Conservation (phyloP, 2,888 invertebrate species). For the Melanostoma mellinum region DNA sequence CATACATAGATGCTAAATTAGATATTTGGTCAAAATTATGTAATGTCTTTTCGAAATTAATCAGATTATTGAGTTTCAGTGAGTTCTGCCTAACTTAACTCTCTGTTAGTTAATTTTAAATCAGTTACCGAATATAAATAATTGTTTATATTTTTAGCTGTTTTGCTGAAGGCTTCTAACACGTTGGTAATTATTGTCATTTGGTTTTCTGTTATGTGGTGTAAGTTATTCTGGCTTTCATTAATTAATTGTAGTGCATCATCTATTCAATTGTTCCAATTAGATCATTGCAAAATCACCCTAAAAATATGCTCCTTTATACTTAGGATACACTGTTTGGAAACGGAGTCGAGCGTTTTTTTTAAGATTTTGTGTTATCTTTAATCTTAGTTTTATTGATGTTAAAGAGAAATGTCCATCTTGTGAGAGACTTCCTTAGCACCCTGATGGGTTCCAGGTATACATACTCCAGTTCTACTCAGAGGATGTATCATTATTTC, state of each 20-base stretch:
- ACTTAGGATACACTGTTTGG: not conserved
- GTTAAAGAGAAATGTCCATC: constrained; percentile 1
- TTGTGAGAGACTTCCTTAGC: constrained; percentile 4
- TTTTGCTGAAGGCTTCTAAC: constrained; percentile 2
- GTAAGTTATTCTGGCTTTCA: constrained; percentile 4
- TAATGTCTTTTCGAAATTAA: constrained; percentile 12
- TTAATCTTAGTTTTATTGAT: constrained; percentile 2
- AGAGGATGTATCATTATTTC: not conserved
- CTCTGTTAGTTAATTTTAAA: too few relatives aligned
- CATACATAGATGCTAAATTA: constrained; percentile 2
- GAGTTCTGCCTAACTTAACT: constrained; percentile 8
- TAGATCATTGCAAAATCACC: not conserved
- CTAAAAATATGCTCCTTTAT: constrained; percentile 3
- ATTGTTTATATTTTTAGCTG: constrained; percentile 14
- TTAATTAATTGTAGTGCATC: constrained; percentile 1
- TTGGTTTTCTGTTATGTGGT: constrained; percentile 23
- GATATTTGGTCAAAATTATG: constrained; percentile 7
- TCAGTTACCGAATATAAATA: too few relatives aligned
- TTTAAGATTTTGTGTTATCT: constrained; percentile 6
- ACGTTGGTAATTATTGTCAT: constrained; percentile 8
- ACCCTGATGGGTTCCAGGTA: constrained; percentile 17
- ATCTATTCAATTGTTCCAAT: not conserved
- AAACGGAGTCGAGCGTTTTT: constrained; percentile 6
- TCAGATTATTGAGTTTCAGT: constrained; percentile 8
- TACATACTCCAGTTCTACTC: constrained; percentile 26